Evolutionary conservation across 2,113 vertebrate genomes (phyloP).

Genomic region (Petroica traversi): DNA sequence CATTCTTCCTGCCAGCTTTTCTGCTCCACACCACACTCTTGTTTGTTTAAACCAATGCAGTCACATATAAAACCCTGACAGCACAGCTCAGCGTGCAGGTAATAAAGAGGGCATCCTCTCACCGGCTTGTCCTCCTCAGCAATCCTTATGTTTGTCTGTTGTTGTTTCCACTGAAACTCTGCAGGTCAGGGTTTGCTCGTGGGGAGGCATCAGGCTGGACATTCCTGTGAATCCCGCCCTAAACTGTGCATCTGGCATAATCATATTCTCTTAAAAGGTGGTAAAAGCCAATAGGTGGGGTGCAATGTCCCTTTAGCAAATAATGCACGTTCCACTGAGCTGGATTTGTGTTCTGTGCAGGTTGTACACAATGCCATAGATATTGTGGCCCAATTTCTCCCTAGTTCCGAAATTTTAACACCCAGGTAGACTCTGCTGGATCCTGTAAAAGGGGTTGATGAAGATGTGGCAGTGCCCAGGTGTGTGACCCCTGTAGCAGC

Average conservation of each 20-base stretch:
- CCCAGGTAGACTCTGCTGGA: background rate
- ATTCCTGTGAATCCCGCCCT: background rate
- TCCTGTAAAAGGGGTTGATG: background rate
- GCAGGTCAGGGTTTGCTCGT: background rate
- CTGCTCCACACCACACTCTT: background rate
- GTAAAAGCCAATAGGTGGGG: background rate
- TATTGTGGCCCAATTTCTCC: background rate
- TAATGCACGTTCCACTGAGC: background rate
- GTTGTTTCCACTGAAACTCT: background rate
- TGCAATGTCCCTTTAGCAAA: background rate
- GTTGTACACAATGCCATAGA: background rate
- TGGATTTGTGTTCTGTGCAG: background rate
- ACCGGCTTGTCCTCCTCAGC: background rate
- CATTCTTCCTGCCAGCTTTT: background rate
- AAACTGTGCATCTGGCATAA: background rate
- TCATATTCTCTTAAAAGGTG: background rate
- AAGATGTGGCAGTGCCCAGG: background rate
- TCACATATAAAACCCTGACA: constrained; percentile 19
- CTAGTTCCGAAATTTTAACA: background rate
- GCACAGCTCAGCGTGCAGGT: background rate
- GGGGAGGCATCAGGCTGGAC: background rate
- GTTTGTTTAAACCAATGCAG: constrained; percentile 5
- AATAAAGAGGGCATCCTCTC: constrained; percentile 8
- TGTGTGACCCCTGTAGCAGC: background rate
- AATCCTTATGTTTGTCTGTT: background rate